phyloP scores from a whole-genome alignment of 1,140 invertebrate genomes.

The Brevipalpus yothersi region DNA sequence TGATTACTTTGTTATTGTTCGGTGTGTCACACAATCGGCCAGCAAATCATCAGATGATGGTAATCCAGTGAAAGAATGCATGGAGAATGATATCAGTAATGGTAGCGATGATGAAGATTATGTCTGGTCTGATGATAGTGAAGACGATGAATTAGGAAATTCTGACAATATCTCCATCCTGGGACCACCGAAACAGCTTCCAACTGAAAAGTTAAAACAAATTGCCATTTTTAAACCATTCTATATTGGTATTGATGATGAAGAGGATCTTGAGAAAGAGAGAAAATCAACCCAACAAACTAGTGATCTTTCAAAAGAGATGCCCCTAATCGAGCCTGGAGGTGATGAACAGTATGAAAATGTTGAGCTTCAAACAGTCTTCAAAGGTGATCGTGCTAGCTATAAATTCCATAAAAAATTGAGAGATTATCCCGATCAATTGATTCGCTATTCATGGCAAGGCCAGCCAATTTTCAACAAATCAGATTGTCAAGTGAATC shows the following conservation, averaged over 20 bases:
- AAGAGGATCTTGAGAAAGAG: not conserved
- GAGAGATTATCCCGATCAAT: not conserved
- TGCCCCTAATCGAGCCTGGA: not conserved
- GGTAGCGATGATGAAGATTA: not conserved
- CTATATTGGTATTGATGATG: conserved; percentile 2
- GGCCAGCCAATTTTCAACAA: conserved; percentile 1
- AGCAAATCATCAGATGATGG: not conserved
- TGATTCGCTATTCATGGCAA: conserved; percentile 4
- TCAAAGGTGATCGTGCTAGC: not conserved
- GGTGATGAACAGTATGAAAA: conserved; percentile 3
- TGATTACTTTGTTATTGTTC: not conserved
- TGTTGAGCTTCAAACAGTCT: not conserved
- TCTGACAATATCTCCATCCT: not conserved
- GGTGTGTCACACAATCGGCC: not conserved
- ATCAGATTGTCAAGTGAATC: not conserved
- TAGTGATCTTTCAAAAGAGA: too few species aligned
- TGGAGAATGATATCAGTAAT: too few species aligned
- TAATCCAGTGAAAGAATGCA: not conserved
- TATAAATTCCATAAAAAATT: conserved; percentile 8
- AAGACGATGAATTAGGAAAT: not conserved
- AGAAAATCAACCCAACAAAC: too few species aligned
- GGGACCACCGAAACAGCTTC: not conserved
- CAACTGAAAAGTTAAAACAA: not conserved
- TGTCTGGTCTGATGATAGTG: not conserved
- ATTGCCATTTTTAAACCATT: not conserved